These are phyloP conservation scores for Arvicola amphibius DNA, from an alignment of 2,797 vertebrate species.

Conservation along the genomic window DNA sequence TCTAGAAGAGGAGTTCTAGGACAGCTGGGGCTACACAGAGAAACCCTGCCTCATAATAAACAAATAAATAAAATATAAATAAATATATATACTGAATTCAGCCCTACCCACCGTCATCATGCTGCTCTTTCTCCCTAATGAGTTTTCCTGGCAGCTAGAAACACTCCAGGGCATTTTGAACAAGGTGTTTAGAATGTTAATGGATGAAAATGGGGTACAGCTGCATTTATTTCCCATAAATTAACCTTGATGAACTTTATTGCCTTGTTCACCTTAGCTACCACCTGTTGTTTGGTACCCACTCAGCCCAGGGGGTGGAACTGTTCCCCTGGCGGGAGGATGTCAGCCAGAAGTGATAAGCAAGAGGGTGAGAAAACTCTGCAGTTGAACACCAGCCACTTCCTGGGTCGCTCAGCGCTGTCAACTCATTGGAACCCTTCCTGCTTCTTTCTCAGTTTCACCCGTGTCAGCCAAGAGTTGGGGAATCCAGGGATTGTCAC, in stretches of 20 bases:
- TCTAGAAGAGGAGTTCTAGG: neutral
- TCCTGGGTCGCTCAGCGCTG: neutral
- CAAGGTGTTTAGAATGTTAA: conserved; percentile 61
- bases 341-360: neutral
- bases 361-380: neutral
- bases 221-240: conserved; percentile 62
- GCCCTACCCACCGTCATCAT: neutral
- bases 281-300: conserved; percentile 58
- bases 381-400: neutral
- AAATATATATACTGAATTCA: neutral
- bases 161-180: conserved; percentile 38
- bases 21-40: neutral
- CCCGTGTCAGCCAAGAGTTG: neutral
- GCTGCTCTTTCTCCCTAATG: neutral
- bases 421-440: neutral
- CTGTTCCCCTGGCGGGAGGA: neutral
- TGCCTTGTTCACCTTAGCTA: conserved; percentile 58
- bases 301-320: conserved; percentile 38
- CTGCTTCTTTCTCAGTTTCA: conserved; percentile 8
- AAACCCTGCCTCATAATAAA: neutral
- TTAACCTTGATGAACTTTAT: conserved; percentile 63
- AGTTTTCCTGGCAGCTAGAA: conserved; percentile 55
- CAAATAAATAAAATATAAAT: too few species aligned
- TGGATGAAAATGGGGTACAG: conserved; percentile 54
- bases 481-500: neutral